Base-by-base conservation (phyloP, 1,140 invertebrate genomes). In the Myzus persicae region DNA sequence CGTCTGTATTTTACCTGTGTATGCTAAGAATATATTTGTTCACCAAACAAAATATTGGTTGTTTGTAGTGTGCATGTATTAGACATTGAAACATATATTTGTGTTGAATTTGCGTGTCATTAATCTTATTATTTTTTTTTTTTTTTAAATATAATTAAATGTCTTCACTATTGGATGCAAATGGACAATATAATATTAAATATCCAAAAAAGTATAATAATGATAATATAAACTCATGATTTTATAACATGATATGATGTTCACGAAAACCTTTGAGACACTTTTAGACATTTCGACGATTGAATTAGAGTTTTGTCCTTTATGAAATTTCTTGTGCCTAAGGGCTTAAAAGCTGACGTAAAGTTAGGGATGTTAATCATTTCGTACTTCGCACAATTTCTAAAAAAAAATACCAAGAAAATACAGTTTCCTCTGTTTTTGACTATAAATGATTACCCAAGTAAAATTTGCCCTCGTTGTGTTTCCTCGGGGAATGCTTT, bases 341-440 rank as follows among this genome's bases (percentile, higher is more conserved):
- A 36, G 44, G 85, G 5, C 31, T 88, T 88, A 46, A 46, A 36
- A 89, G 22, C 87, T 36, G 20, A 51, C 22, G 8, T 51, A 89
- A 89, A 89, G 46, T 89, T 48, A 51, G n/a, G 8, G n/a, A 89
- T 89, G 87, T 89, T 89, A 89, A 89, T 51, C 87, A 89, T 51
- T 89, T 89, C 40, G 46, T 36, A 51, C 24, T 51, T 51, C n/a
- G 8, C 11, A 44, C 42, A 89, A 89, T 48, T n/a, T 87, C 1
- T 89, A 7, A 44, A 89, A 88, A n/a, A 48, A 46, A 89, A 89
- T n/a, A n/a, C 8, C 8, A 22, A 51, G 9, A n/a, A 89, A 51
- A 89, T 89, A n/a, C n/a, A 89, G 87, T 89, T 36, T 36, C 14
- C 46, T 89, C 44, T 88, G 85, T 48, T 88, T 20, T 46, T 88